Evolutionary conservation across 2,888 invertebrate genomes (phyloP).

Genomic region (Cataglyphis livida): DNA sequence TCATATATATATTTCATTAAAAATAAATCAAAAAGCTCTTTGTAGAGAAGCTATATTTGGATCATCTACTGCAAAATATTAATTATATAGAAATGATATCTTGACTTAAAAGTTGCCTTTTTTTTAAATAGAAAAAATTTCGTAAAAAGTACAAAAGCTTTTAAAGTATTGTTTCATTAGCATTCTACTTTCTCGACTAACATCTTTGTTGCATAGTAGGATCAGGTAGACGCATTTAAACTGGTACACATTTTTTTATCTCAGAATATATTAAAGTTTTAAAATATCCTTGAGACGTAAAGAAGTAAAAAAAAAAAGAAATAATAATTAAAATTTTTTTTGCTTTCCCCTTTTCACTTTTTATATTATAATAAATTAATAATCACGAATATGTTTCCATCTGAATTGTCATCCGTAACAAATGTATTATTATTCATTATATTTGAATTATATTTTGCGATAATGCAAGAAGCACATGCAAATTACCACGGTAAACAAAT

Average conservation of each 20-base stretch:
- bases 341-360: neutral
- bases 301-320: neutral
- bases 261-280: constrained; percentile 16
- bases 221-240: constrained; percentile 27
- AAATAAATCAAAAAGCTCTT: neutral
- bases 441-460: neutral
- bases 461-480: neutral
- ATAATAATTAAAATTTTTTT: neutral
- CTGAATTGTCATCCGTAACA: neutral
- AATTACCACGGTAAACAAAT: neutral
- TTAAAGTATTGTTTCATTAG: constrained; percentile 37
- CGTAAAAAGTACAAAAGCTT: neutral
- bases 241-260: neutral
- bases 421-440: constrained; percentile 15
- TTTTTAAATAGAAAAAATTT: constrained; percentile 33
- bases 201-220: neutral
- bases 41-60: neutral
- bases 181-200: constrained; percentile 22
- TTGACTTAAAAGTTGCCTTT: neutral
- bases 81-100: neutral
- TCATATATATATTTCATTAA: neutral
- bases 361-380: constrained; percentile 4
- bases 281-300: neutral
- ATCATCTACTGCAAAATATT: neutral
- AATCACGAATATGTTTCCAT: neutral